Conservation (phyloP, 2,888 invertebrate genomes). For the Horisme vitalbata region DNA sequence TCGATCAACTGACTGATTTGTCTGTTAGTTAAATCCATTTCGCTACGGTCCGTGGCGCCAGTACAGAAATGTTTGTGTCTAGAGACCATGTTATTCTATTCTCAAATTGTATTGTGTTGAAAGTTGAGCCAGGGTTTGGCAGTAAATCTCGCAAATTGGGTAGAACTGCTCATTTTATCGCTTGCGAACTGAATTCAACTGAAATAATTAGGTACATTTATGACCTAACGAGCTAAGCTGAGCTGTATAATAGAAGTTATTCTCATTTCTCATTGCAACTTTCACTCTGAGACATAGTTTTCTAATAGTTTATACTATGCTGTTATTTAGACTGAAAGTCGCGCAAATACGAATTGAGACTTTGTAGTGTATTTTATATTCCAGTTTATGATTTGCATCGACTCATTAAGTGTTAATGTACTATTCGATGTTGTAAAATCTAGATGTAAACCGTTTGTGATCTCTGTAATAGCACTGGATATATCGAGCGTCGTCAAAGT, state of each 20-base stretch:
- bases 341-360: neutral
- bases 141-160: slow-evolving; percentile 33
- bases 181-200: slow-evolving; percentile 21
- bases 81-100: slow-evolving; percentile 29
- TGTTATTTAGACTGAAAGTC: slow-evolving; percentile 2
- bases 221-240: slow-evolving; percentile 12
- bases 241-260: slow-evolving; percentile 14
- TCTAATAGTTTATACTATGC: slow-evolving; percentile 1
- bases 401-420: slow-evolving; percentile 21
- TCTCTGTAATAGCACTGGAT: slow-evolving; percentile 39
- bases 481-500: slow-evolving; percentile 50
- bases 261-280: slow-evolving; percentile 20
- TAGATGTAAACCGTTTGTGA: slow-evolving; percentile 39
- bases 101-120: slow-evolving; percentile 35
- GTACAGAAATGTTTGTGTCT: slow-evolving; percentile 36
- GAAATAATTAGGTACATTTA: slow-evolving; percentile 27
- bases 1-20: slow-evolving; percentile 39
- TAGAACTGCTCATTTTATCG: slow-evolving; percentile 20
- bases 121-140: slow-evolving; percentile 27
- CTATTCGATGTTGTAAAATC: slow-evolving; percentile 16
- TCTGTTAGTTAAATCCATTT: slow-evolving; percentile 42
- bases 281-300: slow-evolving; percentile 18
- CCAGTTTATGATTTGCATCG: slow-evolving; percentile 20
- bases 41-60: slow-evolving; percentile 37
- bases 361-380: slow-evolving; percentile 11